Evolutionary conservation across 2,888 invertebrate species (phyloP).

Genomic region (Sicus ferrugineus): DNA sequence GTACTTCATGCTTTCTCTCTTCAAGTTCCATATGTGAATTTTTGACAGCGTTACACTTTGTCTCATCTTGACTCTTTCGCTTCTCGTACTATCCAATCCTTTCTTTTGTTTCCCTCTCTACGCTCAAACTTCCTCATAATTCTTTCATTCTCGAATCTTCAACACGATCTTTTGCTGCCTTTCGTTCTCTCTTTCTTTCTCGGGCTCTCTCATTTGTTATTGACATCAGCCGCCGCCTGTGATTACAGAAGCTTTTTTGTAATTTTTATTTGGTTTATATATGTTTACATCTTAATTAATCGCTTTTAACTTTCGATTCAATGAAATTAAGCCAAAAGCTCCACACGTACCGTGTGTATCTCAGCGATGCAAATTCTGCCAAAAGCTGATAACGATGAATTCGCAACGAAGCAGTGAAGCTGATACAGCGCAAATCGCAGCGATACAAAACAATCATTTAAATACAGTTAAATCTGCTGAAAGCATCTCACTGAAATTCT

Average conservation of each 20-base stretch:
- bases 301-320: neutral
- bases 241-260: neutral
- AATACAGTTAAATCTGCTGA: neutral
- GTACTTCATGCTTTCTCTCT: too few relatives aligned
- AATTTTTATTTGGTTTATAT: neutral
- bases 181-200: neutral
- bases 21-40: too few relatives aligned
- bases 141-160: neutral
- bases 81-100: neutral
- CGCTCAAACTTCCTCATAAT: neutral
- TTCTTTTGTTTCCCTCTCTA: neutral
- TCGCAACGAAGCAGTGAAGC: neutral
- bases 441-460: neutral
- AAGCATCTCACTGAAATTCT: neutral
- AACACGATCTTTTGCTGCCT: neutral
- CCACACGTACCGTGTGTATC: neutral
- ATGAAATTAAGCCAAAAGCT: neutral
- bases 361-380: neutral
- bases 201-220: neutral
- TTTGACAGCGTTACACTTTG: too few relatives aligned
- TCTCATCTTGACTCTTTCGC: too few relatives aligned
- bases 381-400: neutral
- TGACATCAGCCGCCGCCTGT: neutral
- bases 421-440: neutral
- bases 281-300: constrained; percentile 6